Conservation (phyloP, 2,888 invertebrate species). For the Listrodromus nycthemerus region DNA sequence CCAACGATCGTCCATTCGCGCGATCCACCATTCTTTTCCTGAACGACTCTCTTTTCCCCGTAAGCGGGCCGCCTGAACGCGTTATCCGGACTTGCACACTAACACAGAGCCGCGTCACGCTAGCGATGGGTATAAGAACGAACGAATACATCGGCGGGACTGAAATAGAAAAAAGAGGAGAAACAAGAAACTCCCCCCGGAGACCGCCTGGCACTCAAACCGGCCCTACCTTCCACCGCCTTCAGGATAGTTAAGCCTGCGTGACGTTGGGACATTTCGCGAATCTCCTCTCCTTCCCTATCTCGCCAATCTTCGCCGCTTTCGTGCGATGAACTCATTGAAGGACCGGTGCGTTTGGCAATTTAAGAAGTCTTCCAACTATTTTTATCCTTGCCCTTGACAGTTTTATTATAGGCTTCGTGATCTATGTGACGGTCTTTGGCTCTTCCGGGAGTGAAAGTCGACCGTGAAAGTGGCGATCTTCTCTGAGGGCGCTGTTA, state of each 20-base stretch:
- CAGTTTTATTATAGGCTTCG: neutral
- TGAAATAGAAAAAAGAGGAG: neutral
- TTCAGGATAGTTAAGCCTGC: conserved; percentile 24
- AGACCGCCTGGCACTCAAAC: conserved; percentile 40
- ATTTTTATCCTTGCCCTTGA: conserved; percentile 6
- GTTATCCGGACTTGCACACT: conserved; percentile 6
- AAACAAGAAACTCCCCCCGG: conserved; percentile 26
- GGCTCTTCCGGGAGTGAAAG: neutral
- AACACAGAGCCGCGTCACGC: neutral
- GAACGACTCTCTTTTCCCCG: conserved; percentile 40
- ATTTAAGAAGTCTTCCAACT: neutral
- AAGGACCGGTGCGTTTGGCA: neutral
- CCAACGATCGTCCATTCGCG: conserved; percentile 37
- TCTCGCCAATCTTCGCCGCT: conserved; percentile 1
- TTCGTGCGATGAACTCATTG: neutral
- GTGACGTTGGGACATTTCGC: conserved; percentile 47
- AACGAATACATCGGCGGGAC: conserved; percentile 7
- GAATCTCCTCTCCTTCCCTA: conserved; percentile 44
- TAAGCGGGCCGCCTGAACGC: conserved; percentile 18
- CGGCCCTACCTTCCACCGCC: conserved; percentile 20
- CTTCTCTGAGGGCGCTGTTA: neutral
- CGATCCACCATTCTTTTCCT: conserved; percentile 43
- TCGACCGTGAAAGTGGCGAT: neutral
- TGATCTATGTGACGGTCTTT: neutral
- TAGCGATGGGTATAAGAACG: conserved; percentile 37